Evolutionary conservation across 23 tunicate species (phyloP).

Genomic region (Oikopleura dioica): DNA sequence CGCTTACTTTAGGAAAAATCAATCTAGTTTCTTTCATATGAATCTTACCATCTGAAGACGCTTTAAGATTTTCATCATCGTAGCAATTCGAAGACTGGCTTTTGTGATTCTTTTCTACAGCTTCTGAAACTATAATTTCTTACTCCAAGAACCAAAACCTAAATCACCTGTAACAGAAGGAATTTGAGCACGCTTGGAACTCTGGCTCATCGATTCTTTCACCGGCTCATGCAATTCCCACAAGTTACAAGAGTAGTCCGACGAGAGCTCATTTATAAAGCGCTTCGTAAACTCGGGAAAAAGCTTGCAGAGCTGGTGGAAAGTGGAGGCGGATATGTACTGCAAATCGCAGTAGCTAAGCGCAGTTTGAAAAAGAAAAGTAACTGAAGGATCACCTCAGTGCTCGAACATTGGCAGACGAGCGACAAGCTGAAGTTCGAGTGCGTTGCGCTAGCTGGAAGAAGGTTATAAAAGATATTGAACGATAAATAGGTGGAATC

Average conservation of each 20-base stretch:
- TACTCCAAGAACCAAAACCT: too few relatives aligned
- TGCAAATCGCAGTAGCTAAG: constrained; percentile 4
- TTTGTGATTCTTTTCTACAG: too few relatives aligned
- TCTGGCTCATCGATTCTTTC: neutral
- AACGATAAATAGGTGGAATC: too few relatives aligned
- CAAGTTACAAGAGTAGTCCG: constrained; percentile 1
- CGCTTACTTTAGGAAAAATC: neutral
- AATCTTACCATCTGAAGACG: neutral
- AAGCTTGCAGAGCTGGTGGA: neutral
- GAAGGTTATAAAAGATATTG: too few relatives aligned
- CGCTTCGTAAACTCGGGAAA: constrained; percentile 5
- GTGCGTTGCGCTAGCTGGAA: too few relatives aligned
- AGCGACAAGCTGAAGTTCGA: neutral
- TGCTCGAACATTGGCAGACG: constrained; percentile 1
- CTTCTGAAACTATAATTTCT: too few relatives aligned
- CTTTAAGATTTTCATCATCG: too few relatives aligned
- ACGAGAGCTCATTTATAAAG: neutral
- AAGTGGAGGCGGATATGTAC: neutral
- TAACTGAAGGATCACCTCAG: too few relatives aligned
- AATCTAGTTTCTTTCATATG: neutral
- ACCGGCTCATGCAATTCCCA: constrained; percentile 12
- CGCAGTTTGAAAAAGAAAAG: too few relatives aligned
- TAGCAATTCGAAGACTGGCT: too few relatives aligned
- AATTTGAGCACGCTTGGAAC: too few relatives aligned
- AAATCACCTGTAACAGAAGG: too few relatives aligned